These are phyloP conservation scores for Dorcus parallelipipedus DNA, from an alignment of 2,888 invertebrate species.

Conservation along the genomic window DNA sequence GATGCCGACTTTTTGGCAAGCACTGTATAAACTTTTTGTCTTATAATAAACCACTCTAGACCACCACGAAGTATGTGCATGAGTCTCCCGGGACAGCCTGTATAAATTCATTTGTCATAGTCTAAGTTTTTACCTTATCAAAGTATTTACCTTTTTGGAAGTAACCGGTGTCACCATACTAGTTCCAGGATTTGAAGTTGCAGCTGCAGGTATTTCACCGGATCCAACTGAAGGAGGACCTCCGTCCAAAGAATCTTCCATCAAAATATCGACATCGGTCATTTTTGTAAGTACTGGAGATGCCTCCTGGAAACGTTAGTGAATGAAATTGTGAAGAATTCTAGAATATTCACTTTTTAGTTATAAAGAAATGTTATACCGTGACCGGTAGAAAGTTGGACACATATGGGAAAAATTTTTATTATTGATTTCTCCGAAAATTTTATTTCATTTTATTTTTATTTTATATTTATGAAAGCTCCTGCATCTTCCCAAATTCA, in stretches of 20 bases:
- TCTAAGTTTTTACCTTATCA: not conserved
- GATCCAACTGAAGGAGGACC: conserved; percentile 81
- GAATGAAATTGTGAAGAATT: too few species aligned
- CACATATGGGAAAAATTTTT: too few species aligned
- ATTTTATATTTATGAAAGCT: too few species aligned
- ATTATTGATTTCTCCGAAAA: too few species aligned
- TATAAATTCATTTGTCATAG: not conserved
- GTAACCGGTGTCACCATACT: conserved; percentile 50
- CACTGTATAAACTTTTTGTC: too few species aligned
- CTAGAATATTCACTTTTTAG: not conserved
- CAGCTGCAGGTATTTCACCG: conserved; percentile 59
- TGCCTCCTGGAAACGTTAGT: conserved; percentile 46
- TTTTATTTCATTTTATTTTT: too few species aligned
- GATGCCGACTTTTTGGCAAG: too few species aligned
- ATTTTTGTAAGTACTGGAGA: conserved; percentile 61
- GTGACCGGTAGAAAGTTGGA: too few species aligned
- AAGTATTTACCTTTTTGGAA: conserved; percentile 41
- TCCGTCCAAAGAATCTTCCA: conserved; percentile 79
- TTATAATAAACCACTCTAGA: too few species aligned
- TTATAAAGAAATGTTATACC: too few species aligned
- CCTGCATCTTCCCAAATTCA: too few species aligned
- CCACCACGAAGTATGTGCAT: too few species aligned
- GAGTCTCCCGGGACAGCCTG: not conserved
- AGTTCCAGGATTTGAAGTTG: conserved; percentile 45
- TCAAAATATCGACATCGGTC: conserved; percentile 61